Base-by-base conservation (phyloP, 2,797 vertebrate species). In the Gymnocypris eckloni region DNA sequence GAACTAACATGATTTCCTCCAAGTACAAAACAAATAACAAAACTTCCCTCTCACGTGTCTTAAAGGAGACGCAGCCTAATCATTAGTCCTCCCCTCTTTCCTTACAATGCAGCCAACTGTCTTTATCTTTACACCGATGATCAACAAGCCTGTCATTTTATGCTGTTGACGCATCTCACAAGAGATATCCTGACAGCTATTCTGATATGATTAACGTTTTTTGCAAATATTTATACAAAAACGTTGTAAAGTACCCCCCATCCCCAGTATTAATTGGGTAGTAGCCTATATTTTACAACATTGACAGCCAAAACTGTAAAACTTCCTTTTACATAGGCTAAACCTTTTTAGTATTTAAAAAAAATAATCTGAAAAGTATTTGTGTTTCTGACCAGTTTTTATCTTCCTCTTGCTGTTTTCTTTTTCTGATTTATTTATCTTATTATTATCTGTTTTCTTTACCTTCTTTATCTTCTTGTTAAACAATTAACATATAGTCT, bases 21-120 rank as follows among this genome's bases (percentile, higher is more conserved):
- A 12, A 64, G 41, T 33, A 45, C 56, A 64, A 79, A 64, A 64
- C 77, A 64, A 64, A 64, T 25, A 79, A 79, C 1, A 59, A 79
- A 64, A 28, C n/a, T 67, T 80, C 18, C 43, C 11, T 80, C 43
- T 67, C 25, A 4, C 13, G 61, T 67, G 33, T 72, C 67, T 82
- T 72, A 82, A 59, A 72, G 67, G 81, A 72, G 67, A 82, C 81
- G 50, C 6, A 28, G n/a, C 4, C 4, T 25, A 71, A 39, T 22
- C 67, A 52, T 15, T 4, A 79, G 11, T 9, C 45, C 64, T 16
- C 25, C 39, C 41, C 61, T 10, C 20, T 28, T 18, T 10, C 33
- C 11, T 41, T 12, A 41, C 52, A 78, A 16, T 43, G 28, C 28
- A 50, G 43, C 33, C 22, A 81, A 18, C 50, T 71, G 43, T 52